Evolutionary conservation across 2,888 invertebrate species (phyloP).

Genomic region (Suillia variegata): DNA sequence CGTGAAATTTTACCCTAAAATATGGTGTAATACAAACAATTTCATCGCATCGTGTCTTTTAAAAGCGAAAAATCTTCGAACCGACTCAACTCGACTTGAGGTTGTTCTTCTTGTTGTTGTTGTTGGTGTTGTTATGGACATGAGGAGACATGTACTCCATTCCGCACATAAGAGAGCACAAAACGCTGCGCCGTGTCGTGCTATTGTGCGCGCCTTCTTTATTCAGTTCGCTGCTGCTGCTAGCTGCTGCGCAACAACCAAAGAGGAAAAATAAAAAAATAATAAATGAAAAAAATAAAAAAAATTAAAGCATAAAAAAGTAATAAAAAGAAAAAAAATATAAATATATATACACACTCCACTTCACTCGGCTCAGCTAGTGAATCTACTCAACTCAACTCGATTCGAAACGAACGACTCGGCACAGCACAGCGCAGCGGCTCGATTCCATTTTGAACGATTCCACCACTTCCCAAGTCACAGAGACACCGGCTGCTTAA

Average conservation of each 20-base stretch:
- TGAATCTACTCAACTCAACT: slow-evolving; percentile 1
- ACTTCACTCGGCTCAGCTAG: too few species aligned
- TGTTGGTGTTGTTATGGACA: slow-evolving; percentile 23
- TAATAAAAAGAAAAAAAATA: neutral
- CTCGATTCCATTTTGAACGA: slow-evolving; percentile 15
- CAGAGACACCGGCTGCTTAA: slow-evolving; percentile 1
- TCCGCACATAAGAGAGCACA: slow-evolving; percentile 10
- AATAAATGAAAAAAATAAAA: slow-evolving; percentile 6
- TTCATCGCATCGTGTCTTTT: slow-evolving; percentile 21
- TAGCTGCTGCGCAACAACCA: slow-evolving; percentile 19
- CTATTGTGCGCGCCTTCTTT: too few species aligned
- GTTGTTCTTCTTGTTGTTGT: too few species aligned
- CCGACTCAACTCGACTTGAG: too few species aligned
- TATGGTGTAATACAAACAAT: slow-evolving; percentile 55
- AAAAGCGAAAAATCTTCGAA: slow-evolving; percentile 22
- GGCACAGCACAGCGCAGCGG: too few species aligned
- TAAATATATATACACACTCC: slow-evolving; percentile 2
- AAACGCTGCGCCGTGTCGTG: neutral
- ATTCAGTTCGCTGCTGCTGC: slow-evolving; percentile 19
- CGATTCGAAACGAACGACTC: too few species aligned
- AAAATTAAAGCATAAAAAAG: slow-evolving; percentile 15
- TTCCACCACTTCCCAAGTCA: slow-evolving; percentile 4
- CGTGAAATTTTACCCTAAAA: slow-evolving; percentile 59
- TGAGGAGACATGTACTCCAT: too few species aligned
- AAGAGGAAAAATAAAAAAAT: slow-evolving; percentile 8